A percentile compares a stretch with the other conserved stretches of the same genome.
Conservation (phyloP, 2,797 vertebrate species). For the Melanotaenia nigrans region DNA sequence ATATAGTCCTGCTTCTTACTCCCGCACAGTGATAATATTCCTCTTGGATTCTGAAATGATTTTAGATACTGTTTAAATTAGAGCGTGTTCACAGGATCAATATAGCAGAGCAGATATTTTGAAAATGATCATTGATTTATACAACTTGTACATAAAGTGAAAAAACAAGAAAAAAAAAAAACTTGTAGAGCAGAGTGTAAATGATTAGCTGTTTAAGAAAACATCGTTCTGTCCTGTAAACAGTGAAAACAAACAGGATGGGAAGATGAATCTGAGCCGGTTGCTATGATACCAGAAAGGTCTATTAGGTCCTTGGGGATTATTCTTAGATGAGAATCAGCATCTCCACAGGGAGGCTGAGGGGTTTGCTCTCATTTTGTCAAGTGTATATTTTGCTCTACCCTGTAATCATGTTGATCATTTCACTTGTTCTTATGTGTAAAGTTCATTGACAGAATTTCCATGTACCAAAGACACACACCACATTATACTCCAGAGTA, state of each 20-base stretch:
- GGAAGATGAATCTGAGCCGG: conserved; percentile 25
- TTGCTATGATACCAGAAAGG: conserved; percentile 46
- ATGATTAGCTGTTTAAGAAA: background rate
- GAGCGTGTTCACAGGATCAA: background rate
- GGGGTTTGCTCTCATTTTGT: conserved; percentile 14
- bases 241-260: conserved; percentile 16
- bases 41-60: background rate
- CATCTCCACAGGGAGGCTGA: conserved; percentile 9
- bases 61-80: background rate
- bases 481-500: background rate
- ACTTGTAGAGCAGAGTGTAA: background rate
- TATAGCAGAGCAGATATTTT: background rate
- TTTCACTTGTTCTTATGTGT: background rate
- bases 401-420: background rate
- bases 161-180: background rate
- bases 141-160: background rate
- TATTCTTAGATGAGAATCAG: conserved; percentile 9
- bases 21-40: background rate
- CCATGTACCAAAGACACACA: background rate
- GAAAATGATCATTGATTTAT: background rate
- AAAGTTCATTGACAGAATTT: background rate
- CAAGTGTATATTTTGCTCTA: background rate
- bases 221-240: background rate
- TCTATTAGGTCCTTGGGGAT: conserved; percentile 46
- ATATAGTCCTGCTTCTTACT: background rate